phyloP scores from a whole-genome alignment of 2,888 invertebrate genomes.

The Fragum whitleyi region DNA sequence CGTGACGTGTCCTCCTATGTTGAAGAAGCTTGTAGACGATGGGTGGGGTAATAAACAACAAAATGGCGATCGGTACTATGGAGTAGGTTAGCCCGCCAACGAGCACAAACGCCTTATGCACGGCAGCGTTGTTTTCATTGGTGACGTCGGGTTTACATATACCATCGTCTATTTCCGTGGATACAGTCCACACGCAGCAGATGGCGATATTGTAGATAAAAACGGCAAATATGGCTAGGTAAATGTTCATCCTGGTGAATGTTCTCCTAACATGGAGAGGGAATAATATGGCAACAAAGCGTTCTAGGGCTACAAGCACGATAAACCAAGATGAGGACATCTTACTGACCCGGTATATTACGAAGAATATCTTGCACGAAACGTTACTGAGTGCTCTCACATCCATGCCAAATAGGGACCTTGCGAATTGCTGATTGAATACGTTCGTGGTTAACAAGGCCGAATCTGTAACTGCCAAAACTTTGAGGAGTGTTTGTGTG shows the following conservation, averaged over 20 bases:
- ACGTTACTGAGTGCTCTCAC: conserved; percentile 25
- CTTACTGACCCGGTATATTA: conserved; percentile 36
- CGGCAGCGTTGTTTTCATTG: conserved; percentile 3
- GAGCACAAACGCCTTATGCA: conserved; percentile 37
- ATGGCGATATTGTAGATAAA: conserved; percentile 28
- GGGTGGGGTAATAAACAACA: conserved; percentile 57
- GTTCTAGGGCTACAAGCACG: conserved; percentile 35
- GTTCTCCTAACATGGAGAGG: conserved; percentile 23
- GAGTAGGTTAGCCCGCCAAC: conserved; percentile 49
- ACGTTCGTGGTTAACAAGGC: conserved; percentile 29
- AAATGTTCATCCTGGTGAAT: conserved; percentile 12
- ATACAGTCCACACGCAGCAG: conserved; percentile 59
- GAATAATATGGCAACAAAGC: conserved; percentile 39
- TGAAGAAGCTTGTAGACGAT: conserved; percentile 40
- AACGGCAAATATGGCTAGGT: background rate
- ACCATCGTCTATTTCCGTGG: conserved; percentile 45
- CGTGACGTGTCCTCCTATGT: background rate
- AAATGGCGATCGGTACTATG: conserved; percentile 48
- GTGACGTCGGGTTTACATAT: conserved; percentile 32
- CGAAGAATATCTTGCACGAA: conserved; percentile 39
- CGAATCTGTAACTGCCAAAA: conserved; percentile 39
- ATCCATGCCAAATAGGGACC: conserved; percentile 11
- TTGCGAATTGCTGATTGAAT: conserved; percentile 42
- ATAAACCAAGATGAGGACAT: conserved; percentile 41
- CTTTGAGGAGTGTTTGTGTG: conserved; percentile 29